phyloP scores from a whole-genome alignment of 2,113 vertebrate genomes.

The Dicrurus megarhynchus region DNA sequence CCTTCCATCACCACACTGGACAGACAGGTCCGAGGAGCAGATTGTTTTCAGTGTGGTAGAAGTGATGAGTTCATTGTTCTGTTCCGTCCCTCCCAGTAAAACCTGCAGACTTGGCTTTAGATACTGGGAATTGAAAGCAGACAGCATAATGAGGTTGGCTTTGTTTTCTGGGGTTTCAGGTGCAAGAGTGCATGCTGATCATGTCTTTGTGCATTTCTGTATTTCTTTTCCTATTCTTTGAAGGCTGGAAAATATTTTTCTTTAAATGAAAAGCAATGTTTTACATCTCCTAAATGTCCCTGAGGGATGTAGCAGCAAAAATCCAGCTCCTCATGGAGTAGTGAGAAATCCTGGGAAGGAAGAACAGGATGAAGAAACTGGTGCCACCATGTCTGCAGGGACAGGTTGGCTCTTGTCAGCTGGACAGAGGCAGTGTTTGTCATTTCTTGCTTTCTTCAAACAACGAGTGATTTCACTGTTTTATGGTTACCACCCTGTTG shows the following conservation, averaged over 20 bases:
- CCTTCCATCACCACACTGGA: not conserved
- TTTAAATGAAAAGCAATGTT: not conserved
- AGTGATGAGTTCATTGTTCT: constrained; percentile 20
- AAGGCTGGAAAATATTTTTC: not conserved
- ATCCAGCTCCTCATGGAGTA: not conserved
- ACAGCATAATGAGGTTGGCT: not conserved
- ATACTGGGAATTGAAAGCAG: not conserved
- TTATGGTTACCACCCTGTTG: not conserved
- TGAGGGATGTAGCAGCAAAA: not conserved
- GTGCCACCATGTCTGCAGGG: not conserved
- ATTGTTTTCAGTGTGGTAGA: not conserved
- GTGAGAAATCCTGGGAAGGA: not conserved
- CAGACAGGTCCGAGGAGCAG: not conserved
- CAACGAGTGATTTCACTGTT: not conserved
- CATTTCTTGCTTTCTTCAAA: not conserved
- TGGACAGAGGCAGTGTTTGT: not conserved
- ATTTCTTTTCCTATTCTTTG: not conserved
- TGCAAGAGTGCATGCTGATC: rapidly evolving
- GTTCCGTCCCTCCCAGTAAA: not conserved
- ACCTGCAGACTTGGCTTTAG: not conserved
- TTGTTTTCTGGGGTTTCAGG: not conserved
- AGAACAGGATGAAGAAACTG: not conserved
- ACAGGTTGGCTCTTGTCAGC: not conserved
- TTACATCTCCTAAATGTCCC: not conserved
- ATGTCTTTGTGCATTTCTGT: not conserved